phyloP scores from a whole-genome alignment of 2,113 vertebrate genomes.

The Paradoxurus hermaphroditus region DNA sequence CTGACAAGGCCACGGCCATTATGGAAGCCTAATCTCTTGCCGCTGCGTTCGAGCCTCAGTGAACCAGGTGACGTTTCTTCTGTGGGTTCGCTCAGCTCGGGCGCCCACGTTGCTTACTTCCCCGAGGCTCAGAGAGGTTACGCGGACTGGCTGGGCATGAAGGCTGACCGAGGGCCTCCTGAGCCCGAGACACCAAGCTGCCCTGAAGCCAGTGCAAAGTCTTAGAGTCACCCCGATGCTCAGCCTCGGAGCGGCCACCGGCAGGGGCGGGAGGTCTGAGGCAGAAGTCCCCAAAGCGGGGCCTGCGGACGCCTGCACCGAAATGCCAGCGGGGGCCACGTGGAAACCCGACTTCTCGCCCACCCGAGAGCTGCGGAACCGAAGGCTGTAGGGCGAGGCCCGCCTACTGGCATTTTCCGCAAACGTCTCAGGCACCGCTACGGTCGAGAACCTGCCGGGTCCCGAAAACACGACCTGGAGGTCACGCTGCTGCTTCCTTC shows the following conservation, averaged over 20 bases:
- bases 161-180: neutral
- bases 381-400: neutral
- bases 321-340: neutral
- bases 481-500: rapidly evolving
- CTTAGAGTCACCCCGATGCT: neutral
- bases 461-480: neutral
- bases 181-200: neutral
- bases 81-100: neutral
- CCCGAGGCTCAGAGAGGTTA: neutral
- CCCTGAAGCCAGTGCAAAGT: neutral
- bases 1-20: neutral
- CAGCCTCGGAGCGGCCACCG: rapidly evolving
- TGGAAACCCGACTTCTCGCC: neutral
- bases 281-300: neutral
- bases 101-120: neutral
- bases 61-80: neutral
- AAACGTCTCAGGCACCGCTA: rapidly evolving
- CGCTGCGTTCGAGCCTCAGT: neutral
- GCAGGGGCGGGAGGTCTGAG: neutral
- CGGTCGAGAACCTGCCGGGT: rapidly evolving
- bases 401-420: rapidly evolving
- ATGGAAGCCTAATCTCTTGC: neutral
- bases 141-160: neutral
- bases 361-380: rapidly evolving
- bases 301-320: neutral